Evolutionary conservation across 2,113 vertebrate genomes (phyloP), one percentile per base, ranked within the genome.

Genomic region (Ailuropoda melanoleuca): DNA sequence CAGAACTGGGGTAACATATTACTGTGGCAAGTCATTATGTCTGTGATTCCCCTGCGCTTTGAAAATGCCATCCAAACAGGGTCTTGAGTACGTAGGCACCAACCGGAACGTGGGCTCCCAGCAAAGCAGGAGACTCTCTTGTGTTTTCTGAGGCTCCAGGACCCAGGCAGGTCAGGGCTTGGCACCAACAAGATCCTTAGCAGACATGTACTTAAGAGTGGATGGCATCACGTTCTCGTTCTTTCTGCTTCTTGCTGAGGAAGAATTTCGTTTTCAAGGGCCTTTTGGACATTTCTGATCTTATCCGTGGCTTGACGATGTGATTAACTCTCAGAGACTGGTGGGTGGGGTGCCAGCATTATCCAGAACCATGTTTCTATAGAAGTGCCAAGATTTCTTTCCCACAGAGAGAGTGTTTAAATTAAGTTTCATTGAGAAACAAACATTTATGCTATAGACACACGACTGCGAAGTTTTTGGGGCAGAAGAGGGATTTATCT

Each of bases 401-500:
- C 39, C 90, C 72, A 70, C 72, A 43, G 2, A 15, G 58, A 78
- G 60, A 81, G 62, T 90, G 80, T 95, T 92, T 95, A 68, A 93
- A 60, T 80, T 81, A 68, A n/a, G 66, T 90, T 86, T 94, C 64
- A 43, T 55, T 23, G 55, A 90, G 94, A 96, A 94, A 48, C 66
- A 88, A 78, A 80, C 75, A 68, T 93, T 94, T 74, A 15, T 66
- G 78, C 72, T 75, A 75, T 15, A 17, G 68, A 70, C 3, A 13
- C 14, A 60, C 55, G 64, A 46, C 39, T 24, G 50, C 10, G 23
- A 6, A 56, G 13, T 56, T 68, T 78, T 3, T 31, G 13, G 21
- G 60, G 15, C 7, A 19, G 82, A 26, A 37, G 14, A 29, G 23
- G 15, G 46, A 6, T 18, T 58, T 60, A 29, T 43, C 68, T 6